phyloP scores from a whole-genome alignment of 1,140 invertebrate genomes.

The Drosophila ambigua region DNA sequence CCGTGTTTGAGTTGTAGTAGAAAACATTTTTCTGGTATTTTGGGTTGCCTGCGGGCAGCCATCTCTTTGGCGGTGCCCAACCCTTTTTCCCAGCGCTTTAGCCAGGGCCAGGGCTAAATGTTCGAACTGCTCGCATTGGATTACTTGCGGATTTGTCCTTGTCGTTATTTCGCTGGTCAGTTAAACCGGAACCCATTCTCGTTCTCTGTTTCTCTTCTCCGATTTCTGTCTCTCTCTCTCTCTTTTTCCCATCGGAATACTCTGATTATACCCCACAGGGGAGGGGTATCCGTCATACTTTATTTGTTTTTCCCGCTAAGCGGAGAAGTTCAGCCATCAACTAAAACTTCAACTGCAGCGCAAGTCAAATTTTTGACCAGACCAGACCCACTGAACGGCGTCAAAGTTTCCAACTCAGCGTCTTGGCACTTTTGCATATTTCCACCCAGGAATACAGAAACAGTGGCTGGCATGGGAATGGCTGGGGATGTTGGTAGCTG shows the following conservation, averaged over 20 bases:
- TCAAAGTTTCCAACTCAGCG: conserved; percentile 66
- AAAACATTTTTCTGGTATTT: conserved; percentile 81
- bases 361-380: conserved; percentile 73
- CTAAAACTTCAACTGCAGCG: conserved; percentile 80
- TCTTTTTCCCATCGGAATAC: conserved; percentile 4
- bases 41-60: conserved; percentile 61
- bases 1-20: conserved; percentile 48
- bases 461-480: conserved; percentile 27
- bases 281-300: conserved; percentile 46
- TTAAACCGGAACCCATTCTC: conserved; percentile 10
- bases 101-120: conserved; percentile 46
- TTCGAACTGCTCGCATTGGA: conserved; percentile 72
- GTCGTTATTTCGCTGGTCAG: conserved; percentile 65
- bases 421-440: conserved; percentile 81
- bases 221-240: neutral
- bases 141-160: conserved; percentile 78
- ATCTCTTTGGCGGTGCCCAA: neutral
- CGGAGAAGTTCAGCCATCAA: conserved; percentile 75
- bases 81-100: conserved; percentile 62
- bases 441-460: conserved; percentile 49
- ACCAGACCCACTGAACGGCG: conserved; percentile 66
- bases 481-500: conserved; percentile 29
- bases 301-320: conserved; percentile 78
- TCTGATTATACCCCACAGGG: conserved; percentile 43
- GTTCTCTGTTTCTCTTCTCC: neutral